Percentiles rank a stretch among this genome's conserved stretches.
phyloP scores from a whole-genome alignment of 2,113 vertebrate species.

The Phoxinus phoxinus region DNA sequence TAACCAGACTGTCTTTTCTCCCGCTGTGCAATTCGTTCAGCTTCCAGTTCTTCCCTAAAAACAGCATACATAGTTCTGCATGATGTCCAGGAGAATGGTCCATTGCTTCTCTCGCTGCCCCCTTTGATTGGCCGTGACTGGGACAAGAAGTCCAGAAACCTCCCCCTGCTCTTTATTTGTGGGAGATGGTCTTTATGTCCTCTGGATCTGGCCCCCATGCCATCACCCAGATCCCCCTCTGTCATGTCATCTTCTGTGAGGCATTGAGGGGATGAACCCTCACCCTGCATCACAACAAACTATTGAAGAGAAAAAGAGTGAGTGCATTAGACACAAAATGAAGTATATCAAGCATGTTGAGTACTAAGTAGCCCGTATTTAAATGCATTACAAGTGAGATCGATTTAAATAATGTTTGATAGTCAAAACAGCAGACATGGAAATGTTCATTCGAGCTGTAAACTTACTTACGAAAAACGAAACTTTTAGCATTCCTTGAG shows the following conservation, averaged over 20 bases:
- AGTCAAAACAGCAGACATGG: neutral
- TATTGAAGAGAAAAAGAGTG: neutral
- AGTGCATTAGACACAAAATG: neutral
- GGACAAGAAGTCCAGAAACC: constrained; percentile 11
- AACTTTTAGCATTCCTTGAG: neutral
- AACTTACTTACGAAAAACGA: neutral
- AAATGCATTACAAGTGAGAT: neutral
- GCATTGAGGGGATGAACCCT: neutral
- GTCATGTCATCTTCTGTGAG: constrained; percentile 83
- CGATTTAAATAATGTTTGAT: neutral
- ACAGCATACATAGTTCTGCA: constrained; percentile 50
- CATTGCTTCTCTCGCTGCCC: constrained; percentile 58
- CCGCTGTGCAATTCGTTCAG: constrained; percentile 30
- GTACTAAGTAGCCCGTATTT: neutral
- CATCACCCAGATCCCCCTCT: constrained; percentile 86
- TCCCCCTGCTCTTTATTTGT: constrained; percentile 26
- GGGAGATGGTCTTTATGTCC: constrained; percentile 5
- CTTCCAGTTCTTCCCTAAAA: constrained; percentile 41
- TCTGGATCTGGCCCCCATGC: constrained; percentile 73
- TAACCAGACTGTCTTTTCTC: constrained; percentile 69
- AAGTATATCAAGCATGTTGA: neutral
- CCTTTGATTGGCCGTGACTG: constrained; percentile 32
- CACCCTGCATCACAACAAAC: constrained; percentile 64
- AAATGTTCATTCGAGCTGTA: neutral
- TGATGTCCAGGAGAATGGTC: constrained; percentile 60